A percentile compares a stretch with the other conserved stretches of the same genome.
Conservation (phyloP, 2,797 vertebrate genomes). For the Pangasius sanitwongsei region DNA sequence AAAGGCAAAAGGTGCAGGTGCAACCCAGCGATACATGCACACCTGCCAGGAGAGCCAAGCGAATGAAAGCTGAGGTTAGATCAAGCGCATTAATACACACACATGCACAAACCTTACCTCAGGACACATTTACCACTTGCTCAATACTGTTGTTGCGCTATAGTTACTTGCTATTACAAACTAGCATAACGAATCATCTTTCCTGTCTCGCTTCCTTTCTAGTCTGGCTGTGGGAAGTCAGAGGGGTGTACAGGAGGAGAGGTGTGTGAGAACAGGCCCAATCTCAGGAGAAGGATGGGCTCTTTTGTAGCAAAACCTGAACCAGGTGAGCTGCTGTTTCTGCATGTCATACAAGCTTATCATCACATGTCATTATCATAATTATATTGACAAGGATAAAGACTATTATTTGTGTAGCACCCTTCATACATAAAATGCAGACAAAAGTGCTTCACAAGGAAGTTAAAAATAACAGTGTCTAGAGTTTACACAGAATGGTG, state of each 20-base stretch:
- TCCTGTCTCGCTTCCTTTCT: background rate
- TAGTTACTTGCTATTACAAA: background rate
- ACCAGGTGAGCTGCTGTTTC: conserved; percentile 72
- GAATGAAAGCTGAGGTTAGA: conserved; percentile 87
- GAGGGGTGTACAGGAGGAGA: conserved; percentile 76
- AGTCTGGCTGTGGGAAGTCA: conserved; percentile 77
- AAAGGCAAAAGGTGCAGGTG: conserved; percentile 73
- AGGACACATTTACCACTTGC: background rate
- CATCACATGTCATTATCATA: background rate
- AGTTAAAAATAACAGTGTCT: background rate
- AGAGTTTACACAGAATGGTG: too few relatives aligned
- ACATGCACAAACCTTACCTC: background rate
- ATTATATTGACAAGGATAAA: too few relatives aligned
- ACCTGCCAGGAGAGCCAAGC: conserved; percentile 87
- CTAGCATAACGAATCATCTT: background rate
- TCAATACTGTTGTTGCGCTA: background rate
- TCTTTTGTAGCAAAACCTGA: conserved; percentile 86
- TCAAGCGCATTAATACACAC: background rate
- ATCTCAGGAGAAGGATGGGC: conserved; percentile 92
- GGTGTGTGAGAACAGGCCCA: conserved; percentile 79
- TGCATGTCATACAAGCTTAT: background rate
- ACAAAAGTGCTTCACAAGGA: background rate
- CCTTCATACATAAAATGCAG: background rate
- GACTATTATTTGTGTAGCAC: background rate
- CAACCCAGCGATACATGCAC: conserved; percentile 75